Evolutionary conservation across 2,113 vertebrate genomes (phyloP).

Genomic region (Dipodomys stephensi): DNA sequence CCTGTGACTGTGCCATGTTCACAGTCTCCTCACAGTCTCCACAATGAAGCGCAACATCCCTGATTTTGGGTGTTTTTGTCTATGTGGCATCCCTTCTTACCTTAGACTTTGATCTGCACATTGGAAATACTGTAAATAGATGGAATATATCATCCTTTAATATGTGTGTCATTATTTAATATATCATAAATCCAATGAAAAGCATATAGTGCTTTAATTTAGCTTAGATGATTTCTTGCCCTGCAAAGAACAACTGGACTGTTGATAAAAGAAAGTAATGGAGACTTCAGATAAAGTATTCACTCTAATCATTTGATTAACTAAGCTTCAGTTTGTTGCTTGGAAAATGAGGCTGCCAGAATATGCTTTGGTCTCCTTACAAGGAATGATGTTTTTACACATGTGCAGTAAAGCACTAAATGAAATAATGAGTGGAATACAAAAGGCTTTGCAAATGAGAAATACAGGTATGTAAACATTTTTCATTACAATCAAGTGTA

Average conservation of each 20-base stretch:
- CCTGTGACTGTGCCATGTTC: rapidly evolving
- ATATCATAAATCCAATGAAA: neutral
- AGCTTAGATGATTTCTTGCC: neutral
- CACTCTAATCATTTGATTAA: neutral
- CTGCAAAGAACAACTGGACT: neutral
- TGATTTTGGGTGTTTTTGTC: too few relatives aligned
- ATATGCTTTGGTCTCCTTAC: neutral
- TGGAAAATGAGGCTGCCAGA: neutral
- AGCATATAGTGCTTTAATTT: neutral
- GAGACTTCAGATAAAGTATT: neutral
- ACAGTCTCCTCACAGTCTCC: too few relatives aligned
- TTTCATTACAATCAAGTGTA: neutral
- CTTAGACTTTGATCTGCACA: neutral
- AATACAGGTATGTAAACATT: neutral
- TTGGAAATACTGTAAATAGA: neutral
- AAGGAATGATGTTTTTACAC: neutral
- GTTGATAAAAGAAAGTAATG: neutral
- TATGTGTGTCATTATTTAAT: neutral
- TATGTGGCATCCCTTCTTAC: neutral
- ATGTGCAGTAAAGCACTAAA: neutral
- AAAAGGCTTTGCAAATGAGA: neutral
- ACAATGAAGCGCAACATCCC: too few relatives aligned
- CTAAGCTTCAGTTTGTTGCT: neutral
- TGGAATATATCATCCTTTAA: neutral
- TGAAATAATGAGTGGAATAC: neutral